Evolutionary conservation across 2,888 invertebrate species (phyloP), one percentile per base, ranked within the genome.

Genomic region (Antheraea yamamai): DNA sequence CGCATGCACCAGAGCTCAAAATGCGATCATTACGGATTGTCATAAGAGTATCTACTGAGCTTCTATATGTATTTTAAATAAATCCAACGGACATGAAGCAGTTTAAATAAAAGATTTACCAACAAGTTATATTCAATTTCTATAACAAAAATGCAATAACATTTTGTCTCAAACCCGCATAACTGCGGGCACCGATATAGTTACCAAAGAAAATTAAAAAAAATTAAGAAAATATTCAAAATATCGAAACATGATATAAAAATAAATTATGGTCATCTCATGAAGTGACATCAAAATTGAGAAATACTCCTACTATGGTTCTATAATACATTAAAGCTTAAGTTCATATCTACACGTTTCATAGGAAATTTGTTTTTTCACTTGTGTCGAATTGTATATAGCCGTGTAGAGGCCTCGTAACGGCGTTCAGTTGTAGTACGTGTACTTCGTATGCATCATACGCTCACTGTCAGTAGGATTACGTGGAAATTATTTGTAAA

Each of bases 351-450:
- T 78, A 75, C 51, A 75, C 75, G 68, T 73, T 76, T 72, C 47
- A 39, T 61, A 73, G 23, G n/a, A 39, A 72, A 64, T 74, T 73
- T 70, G 20, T 68, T 77, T 30, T 80, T 84, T 81, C 78, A 78
- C 79, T 81, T 76, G 79, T 77, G 75, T 80, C 72, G 73, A 77
- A 80, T 83, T 80, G 81, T 77, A 81, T 79, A 81, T 78, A 78
- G 75, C 77, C 73, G 76, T 78, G 77, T 73, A 78, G 84, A 78
- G 88, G 87, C 88, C 88, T 83, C 87, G 83, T 88, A 88, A 88
- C 89, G 86, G 87, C 89, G 86, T 89, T 88, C 85, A 82, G 79
- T 83, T 79, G 86, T 86, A 66, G 16, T 14, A 30, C 4, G 64
- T 66, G 64, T 30, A 30, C 64, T 16, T 66, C 30, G 30, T 16